Evolutionary conservation across 1,140 invertebrate species (phyloP).

Genomic region (Anastatus disparis): DNA sequence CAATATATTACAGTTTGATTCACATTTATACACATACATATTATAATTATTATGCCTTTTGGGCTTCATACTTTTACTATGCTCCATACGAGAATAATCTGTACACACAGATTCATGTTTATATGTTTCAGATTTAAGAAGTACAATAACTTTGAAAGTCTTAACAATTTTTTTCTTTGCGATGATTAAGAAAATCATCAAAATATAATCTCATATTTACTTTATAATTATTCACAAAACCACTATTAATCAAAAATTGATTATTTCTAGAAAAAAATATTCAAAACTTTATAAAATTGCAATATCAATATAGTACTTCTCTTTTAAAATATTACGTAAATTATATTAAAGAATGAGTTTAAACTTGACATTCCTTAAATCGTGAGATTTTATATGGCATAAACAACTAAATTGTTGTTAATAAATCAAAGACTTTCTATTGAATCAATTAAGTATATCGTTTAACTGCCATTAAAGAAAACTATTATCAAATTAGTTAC

Average conservation of each 20-base stretch:
- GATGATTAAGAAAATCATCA: slow-evolving; percentile 30
- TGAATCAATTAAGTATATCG: slow-evolving; percentile 23
- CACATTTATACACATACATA: slow-evolving; percentile 53
- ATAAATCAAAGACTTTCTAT: slow-evolving; percentile 13
- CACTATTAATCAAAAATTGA: slow-evolving; percentile 1
- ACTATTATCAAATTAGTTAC: slow-evolving; percentile 10
- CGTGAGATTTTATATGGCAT: slow-evolving; percentile 26
- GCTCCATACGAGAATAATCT: slow-evolving; percentile 36
- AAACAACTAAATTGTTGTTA: slow-evolving; percentile 14
- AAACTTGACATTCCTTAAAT: slow-evolving; percentile 19
- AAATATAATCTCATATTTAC: slow-evolving; percentile 32
- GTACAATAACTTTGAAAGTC: slow-evolving; percentile 19
- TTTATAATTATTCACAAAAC: slow-evolving; percentile 29
- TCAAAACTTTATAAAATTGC: slow-evolving; percentile 30
- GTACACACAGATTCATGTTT: slow-evolving; percentile 31
- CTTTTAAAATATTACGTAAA: slow-evolving; percentile 18
- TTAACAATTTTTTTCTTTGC: slow-evolving; percentile 34
- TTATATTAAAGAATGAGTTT: slow-evolving; percentile 26
- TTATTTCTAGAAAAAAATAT: slow-evolving; percentile 3
- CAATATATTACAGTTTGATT: slow-evolving; percentile 54
- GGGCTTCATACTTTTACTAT: slow-evolving; percentile 11
- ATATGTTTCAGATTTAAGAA: slow-evolving; percentile 30
- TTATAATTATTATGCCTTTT: slow-evolving; percentile 38
- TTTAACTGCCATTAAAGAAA: slow-evolving; percentile 1
- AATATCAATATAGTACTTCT: slow-evolving; percentile 27